These are phyloP conservation scores for Platyscapa corneri DNA, from an alignment of 1,140 invertebrate genomes.

Conservation along the genomic window DNA sequence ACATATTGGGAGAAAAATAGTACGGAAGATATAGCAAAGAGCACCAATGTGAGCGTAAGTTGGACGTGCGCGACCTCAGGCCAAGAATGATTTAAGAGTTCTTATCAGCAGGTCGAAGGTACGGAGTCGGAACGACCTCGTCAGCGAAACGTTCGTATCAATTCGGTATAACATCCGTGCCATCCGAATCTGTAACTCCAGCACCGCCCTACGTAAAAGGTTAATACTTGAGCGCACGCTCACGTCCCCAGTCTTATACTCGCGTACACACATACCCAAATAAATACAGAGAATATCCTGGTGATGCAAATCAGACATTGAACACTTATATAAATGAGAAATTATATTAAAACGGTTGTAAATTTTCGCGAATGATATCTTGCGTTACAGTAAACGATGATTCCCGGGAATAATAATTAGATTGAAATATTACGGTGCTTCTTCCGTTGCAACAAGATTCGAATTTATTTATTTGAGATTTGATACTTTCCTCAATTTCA, in stretches of 20 bases:
- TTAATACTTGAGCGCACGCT: neutral
- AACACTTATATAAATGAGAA: neutral
- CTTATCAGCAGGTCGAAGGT: constrained; percentile 58
- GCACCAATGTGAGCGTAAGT: neutral
- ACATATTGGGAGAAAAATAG: constrained; percentile 1
- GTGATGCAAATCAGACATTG: neutral
- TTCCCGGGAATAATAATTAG: no score
- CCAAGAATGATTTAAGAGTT: constrained; percentile 65
- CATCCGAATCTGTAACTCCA: neutral
- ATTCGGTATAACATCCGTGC: constrained; percentile 46
- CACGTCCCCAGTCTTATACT: no score
- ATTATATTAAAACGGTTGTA: neutral
- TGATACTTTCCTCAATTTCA: no score
- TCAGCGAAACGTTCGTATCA: constrained; percentile 58
- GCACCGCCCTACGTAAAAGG: neutral
- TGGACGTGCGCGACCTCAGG: constrained; percentile 20
- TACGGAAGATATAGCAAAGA: neutral
- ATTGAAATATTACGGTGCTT: no score
- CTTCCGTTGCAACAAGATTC: no score
- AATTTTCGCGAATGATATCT: neutral
- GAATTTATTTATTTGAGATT: no score
- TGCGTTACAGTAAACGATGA: no score
- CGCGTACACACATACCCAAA: no score
- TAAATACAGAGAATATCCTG: neutral
- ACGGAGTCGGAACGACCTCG: constrained; percentile 54